Evolutionary conservation across 2,113 vertebrate species (phyloP).

Genomic region (Alaudala cheleensis): DNA sequence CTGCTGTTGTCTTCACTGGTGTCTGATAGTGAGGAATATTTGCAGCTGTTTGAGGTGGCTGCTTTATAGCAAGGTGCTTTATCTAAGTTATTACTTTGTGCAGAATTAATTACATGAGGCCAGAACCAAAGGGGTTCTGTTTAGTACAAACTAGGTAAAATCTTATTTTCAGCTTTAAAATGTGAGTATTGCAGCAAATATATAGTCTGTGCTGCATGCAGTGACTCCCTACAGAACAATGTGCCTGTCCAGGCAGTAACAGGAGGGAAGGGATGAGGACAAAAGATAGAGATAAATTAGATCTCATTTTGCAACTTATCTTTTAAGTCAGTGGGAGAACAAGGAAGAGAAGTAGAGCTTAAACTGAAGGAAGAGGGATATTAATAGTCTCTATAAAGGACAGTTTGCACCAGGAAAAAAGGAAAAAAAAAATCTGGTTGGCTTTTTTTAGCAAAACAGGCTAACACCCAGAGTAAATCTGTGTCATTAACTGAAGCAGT

Average conservation of each 20-base stretch:
- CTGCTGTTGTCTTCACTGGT: conserved; percentile 55
- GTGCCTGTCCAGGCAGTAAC: background rate
- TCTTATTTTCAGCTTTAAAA: background rate
- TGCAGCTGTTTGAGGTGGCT: conserved; percentile 2
- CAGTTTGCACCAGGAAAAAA: conserved; percentile 49
- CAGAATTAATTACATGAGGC: conserved; percentile 15
- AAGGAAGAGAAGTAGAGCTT: conserved; percentile 36
- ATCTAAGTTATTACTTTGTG: conserved; percentile 28
- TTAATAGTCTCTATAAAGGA: conserved; percentile 57
- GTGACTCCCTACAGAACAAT: background rate
- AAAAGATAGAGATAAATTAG: background rate
- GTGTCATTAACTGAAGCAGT: conserved; percentile 53
- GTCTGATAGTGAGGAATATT: background rate
- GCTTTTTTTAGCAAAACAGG: conserved; percentile 54
- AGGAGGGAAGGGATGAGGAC: background rate
- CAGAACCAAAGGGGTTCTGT: background rate
- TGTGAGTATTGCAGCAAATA: background rate
- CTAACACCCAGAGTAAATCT: conserved; percentile 63
- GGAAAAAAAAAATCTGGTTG: conserved; percentile 13
- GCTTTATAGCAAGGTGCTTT: conserved; percentile 24
- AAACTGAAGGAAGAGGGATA: conserved; percentile 49
- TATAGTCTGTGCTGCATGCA: background rate
- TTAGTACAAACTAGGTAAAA: background rate
- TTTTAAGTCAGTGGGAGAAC: conserved; percentile 47
- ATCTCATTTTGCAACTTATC: conserved; percentile 14